Evolutionary conservation across 2,888 invertebrate genomes (phyloP).

Genomic region (Drosophila rellima): DNA sequence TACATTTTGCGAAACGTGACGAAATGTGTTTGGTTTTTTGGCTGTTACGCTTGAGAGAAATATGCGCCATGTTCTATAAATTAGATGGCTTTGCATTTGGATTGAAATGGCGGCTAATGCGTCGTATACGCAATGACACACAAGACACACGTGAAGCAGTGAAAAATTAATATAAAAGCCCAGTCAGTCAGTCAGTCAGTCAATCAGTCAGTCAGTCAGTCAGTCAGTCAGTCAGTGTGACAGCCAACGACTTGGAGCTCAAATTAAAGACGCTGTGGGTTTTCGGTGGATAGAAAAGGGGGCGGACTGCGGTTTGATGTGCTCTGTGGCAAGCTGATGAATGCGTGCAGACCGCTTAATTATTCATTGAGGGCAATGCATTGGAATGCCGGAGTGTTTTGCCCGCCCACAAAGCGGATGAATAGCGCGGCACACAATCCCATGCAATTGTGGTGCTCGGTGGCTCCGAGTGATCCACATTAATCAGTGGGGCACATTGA

Average conservation of each 20-base stretch:
- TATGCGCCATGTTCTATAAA: constrained; percentile 66
- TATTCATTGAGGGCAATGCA: constrained; percentile 78
- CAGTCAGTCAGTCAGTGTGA: not conserved
- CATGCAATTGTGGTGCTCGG: constrained; percentile 59
- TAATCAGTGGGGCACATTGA: constrained; percentile 64
- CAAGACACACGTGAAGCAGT: constrained; percentile 33
- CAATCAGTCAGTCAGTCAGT: constrained; percentile 7
- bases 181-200: constrained; percentile 5
- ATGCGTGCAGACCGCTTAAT: constrained; percentile 75
- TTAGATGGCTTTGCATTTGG: constrained; percentile 70
- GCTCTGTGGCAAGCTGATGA: constrained; percentile 54
- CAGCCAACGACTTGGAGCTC: constrained; percentile 22
- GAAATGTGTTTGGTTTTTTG: constrained; percentile 54
- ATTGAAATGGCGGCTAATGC: constrained; percentile 52
- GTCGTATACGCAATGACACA: constrained; percentile 60
- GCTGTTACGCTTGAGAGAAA: constrained; percentile 58
- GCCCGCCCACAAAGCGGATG: constrained; percentile 60
- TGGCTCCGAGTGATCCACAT: constrained; percentile 43
- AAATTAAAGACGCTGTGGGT: constrained; percentile 68
- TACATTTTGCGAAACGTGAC: constrained; percentile 66
- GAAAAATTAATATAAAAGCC: constrained; percentile 48
- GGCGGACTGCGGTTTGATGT: constrained; percentile 47
- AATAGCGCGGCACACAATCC: constrained; percentile 62
- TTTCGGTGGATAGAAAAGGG: constrained; percentile 13
- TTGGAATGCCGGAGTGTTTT: constrained; percentile 59